Evolutionary conservation across 2,797 vertebrate species (phyloP).

Genomic region (Oreochromis grahami): DNA sequence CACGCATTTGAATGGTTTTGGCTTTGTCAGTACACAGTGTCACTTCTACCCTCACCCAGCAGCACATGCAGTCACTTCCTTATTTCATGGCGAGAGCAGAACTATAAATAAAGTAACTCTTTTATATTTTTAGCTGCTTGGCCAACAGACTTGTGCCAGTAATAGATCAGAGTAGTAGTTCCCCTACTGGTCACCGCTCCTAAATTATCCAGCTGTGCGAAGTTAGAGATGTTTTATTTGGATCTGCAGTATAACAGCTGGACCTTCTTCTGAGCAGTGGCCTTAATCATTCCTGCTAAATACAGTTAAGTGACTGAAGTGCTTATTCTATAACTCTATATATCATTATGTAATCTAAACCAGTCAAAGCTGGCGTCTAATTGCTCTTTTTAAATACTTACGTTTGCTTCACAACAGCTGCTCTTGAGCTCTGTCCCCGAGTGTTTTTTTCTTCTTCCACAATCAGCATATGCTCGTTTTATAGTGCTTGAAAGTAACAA

Average conservation of each 20-base stretch:
- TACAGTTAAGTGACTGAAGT: not conserved
- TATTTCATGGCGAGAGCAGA: conserved; percentile 10
- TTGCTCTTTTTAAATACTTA: not conserved
- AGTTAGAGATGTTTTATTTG: conserved; percentile 4
- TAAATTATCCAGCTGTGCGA: conserved; percentile 4
- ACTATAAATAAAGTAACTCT: not conserved
- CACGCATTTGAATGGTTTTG: not conserved
- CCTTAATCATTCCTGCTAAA: not conserved
- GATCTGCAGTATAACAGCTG: not conserved
- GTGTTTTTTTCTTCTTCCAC: not conserved
- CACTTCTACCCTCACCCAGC: not conserved
- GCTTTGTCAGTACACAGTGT: not conserved
- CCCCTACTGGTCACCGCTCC: not conserved
- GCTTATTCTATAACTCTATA: not conserved
- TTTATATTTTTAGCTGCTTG: not conserved
- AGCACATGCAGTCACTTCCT: conserved; percentile 23
- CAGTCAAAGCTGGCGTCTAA: not conserved
- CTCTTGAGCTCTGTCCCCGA: not conserved
- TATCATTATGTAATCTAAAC: not conserved
- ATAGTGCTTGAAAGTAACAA: conserved; percentile 14
- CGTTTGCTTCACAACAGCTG: conserved; percentile 22
- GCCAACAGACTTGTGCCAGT: not conserved
- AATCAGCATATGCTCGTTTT: conserved; percentile 24
- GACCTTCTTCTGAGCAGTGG: not conserved
- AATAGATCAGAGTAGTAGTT: not conserved